Conservation (phyloP, 2,888 invertebrate genomes). For the Eulithis prunata region DNA sequence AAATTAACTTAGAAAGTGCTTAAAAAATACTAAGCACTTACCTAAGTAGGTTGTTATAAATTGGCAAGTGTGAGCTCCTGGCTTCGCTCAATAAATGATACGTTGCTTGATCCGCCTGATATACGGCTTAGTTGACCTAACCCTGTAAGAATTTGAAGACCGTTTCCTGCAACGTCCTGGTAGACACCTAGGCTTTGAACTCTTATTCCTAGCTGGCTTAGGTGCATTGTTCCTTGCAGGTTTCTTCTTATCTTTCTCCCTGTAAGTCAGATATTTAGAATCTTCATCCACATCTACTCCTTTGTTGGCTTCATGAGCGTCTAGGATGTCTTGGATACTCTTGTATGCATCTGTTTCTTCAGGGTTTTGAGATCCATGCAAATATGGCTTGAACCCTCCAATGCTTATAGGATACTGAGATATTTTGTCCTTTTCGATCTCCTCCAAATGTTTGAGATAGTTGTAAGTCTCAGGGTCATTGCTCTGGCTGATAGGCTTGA, state of each 20-base stretch:
- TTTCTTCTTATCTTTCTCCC: constrained; percentile 42
- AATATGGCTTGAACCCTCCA: constrained; percentile 56
- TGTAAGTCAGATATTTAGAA: constrained; percentile 52
- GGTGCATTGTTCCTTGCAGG: constrained; percentile 42
- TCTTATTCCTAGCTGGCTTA: constrained; percentile 35
- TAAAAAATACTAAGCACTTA: too few species aligned
- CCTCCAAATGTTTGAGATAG: constrained; percentile 68
- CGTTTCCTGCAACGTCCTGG: constrained; percentile 64
- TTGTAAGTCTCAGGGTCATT: constrained; percentile 71
- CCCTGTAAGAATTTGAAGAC: constrained; percentile 48
- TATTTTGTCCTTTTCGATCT: constrained; percentile 54
- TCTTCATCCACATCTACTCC: constrained; percentile 50
- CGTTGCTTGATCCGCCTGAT: constrained; percentile 55
- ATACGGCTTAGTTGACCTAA: constrained; percentile 59
- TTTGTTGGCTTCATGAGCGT: constrained; percentile 69
- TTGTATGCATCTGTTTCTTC: constrained; percentile 62
- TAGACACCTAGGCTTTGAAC: constrained; percentile 55
- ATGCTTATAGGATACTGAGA: constrained; percentile 45
- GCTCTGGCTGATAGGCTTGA: constrained; percentile 64
- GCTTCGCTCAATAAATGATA: constrained; percentile 21
- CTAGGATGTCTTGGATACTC: constrained; percentile 71
- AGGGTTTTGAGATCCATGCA: constrained; percentile 45
- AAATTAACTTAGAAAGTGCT: constrained; percentile 5
- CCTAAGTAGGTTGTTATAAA: too few species aligned
- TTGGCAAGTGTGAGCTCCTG: neutral